phyloP scores from a whole-genome alignment of 1,140 invertebrate species.

The Steinernema khuongi region DNA sequence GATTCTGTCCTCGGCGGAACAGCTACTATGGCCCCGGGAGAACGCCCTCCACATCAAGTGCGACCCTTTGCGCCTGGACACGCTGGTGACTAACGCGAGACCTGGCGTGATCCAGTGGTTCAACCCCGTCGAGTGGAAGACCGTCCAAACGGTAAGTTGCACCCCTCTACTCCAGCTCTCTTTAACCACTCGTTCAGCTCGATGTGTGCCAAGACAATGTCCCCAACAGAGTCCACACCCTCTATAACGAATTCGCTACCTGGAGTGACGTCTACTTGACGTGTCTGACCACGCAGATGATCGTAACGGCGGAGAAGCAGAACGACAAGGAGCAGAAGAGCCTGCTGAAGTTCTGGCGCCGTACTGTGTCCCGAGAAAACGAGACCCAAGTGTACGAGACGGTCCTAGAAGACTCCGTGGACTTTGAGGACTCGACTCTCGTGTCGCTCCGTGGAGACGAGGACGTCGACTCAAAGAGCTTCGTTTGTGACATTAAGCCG shows the following conservation, averaged over 20 bases:
- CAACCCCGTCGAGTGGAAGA: not conserved
- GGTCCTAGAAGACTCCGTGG: too few relatives aligned
- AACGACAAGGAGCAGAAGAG: not conserved
- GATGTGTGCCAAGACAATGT: not conserved
- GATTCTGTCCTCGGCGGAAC: slow-evolving; percentile 21
- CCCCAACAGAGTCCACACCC: not conserved
- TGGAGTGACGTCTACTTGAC: not conserved
- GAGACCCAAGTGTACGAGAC: not conserved
- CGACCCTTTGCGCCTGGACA: not conserved
- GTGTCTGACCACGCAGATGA: not conserved
- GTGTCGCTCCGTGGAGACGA: not conserved
- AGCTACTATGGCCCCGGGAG: not conserved
- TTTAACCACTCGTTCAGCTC: not conserved
- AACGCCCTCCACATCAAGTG: not conserved
- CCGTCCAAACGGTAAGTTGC: not conserved
- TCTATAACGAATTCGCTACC: not conserved
- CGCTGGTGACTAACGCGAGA: not conserved
- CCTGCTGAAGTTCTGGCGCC: not conserved
- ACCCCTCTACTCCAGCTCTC: not conserved
- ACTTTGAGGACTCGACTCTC: not conserved
- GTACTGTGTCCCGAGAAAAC: not conserved
- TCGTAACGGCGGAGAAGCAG: not conserved
- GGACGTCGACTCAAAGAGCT: not conserved
- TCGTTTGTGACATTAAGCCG: not conserved
- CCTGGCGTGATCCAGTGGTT: not conserved